Base-by-base conservation (phyloP, 1,140 invertebrate genomes). In the Papilio glaucus region DNA sequence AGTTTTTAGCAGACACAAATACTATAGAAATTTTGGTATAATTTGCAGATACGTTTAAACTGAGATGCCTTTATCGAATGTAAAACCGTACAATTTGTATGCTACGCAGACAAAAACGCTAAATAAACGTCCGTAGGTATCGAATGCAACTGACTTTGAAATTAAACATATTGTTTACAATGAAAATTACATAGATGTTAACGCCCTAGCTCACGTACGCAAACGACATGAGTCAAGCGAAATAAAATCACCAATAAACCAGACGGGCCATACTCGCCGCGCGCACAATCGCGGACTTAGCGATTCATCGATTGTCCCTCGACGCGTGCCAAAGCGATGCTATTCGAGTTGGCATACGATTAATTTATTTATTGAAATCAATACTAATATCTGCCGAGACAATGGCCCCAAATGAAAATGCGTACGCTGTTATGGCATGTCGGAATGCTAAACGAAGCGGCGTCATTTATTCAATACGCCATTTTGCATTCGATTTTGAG, bases 311-410 rank as follows among this genome's bases (percentile, higher is more conserved):
- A 72, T 78, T 83, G 87, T 92, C 79, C 82, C 72, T 53, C 81
- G 84, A 80, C 90, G 87, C 88, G 90, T 92, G 90, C 90, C 90
- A 92, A 92, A 90, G 83, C 80, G 74, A 84, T 85, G 84, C 90
- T 92, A 89, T 92, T 85, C 77, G 82, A 78, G 85, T 84, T 81
- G 78, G 83, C 83, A 90, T 87, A 89, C 89, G 83, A 89, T 89
- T 92, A 92, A 92, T 92, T 90, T 90, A 92, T 92, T 90, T 92
- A 92, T 90, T 90, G 86, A 92, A 92, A 92, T 92, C 90, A 89
- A 86, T 90, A 92, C 90, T 92, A 90, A 90, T 90, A 92, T 90
- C 90, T 86, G 85, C 82, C 83, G 86, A 92, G 83, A 92, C 90
- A 92, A 92, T 92, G 86, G 90, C 84, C 81, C 87, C 87, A 90